phyloP scores from a whole-genome alignment of 1,140 invertebrate genomes.

The Hycleus phaleratus region DNA sequence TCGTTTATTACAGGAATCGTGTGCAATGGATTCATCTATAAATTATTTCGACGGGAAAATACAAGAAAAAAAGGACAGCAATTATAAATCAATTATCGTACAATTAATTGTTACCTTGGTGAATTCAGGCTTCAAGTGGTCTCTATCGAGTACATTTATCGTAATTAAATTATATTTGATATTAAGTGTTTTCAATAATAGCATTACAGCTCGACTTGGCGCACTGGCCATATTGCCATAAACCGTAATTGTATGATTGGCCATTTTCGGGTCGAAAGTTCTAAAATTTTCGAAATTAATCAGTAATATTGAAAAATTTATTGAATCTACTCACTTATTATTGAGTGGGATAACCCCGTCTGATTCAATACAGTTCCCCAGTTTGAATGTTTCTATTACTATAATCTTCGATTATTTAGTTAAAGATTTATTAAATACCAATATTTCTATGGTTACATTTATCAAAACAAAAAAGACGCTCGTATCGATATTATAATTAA shows the following conservation, averaged over 20 bases:
- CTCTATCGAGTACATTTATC: conserved; percentile 40
- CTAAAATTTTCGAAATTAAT: conserved; percentile 9
- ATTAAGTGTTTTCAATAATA: conserved; percentile 44
- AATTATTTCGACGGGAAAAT: neutral
- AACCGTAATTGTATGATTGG: conserved; percentile 36
- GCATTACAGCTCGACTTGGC: conserved; percentile 43
- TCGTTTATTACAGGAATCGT: conserved; percentile 30
- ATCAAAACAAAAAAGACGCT: neutral
- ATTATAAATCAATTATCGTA: neutral
- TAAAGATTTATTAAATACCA: neutral
- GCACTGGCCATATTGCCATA: conserved; percentile 46
- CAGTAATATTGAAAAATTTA: neutral
- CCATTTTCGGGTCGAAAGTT: conserved; percentile 22
- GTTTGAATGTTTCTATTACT: neutral
- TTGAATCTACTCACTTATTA: conserved; percentile 20
- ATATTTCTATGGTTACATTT: neutral
- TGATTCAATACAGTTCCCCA: conserved; percentile 29
- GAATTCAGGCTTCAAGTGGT: conserved; percentile 45
- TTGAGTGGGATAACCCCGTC: conserved; percentile 25
- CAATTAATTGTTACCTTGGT: conserved; percentile 34
- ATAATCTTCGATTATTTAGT: neutral
- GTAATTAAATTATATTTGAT: conserved; percentile 43
- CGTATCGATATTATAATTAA: no score
- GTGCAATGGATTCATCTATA: conserved; percentile 43
- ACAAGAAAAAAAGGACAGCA: no score